These are phyloP conservation scores for Calephelis perditalis DNA, from an alignment of 2,888 invertebrate genomes.

Conservation along the genomic window DNA sequence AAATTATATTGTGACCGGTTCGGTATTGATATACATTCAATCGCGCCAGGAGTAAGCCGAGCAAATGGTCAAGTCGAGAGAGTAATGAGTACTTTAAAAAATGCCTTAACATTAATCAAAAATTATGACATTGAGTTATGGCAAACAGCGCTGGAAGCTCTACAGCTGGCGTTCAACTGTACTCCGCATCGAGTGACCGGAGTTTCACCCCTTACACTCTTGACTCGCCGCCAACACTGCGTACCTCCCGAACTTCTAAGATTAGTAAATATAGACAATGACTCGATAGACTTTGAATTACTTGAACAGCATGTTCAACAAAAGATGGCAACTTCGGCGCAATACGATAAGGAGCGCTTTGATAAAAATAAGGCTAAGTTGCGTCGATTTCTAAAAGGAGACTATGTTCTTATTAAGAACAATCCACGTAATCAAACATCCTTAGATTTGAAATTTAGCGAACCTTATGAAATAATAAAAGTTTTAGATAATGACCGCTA, in stretches of 20 bases:
- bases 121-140: constrained; percentile 32
- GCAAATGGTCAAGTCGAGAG: constrained; percentile 27
- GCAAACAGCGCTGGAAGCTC: constrained; percentile 27
- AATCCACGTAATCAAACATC: constrained; percentile 30
- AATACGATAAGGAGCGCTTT: constrained; percentile 27
- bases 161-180: constrained; percentile 34
- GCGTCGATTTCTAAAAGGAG: constrained; percentile 22
- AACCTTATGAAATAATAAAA: constrained; percentile 26
- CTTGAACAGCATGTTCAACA: constrained; percentile 26
- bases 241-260: constrained; percentile 29
- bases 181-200: constrained; percentile 29
- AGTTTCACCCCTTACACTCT: constrained; percentile 26
- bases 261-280: constrained; percentile 6
- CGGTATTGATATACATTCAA: constrained; percentile 26
- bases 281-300: constrained; percentile 21
- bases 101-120: constrained; percentile 29
- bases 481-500: constrained; percentile 30
- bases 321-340: constrained; percentile 22
- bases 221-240: constrained; percentile 27
- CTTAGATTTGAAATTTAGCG: constrained; percentile 28
- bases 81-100: constrained; percentile 29
- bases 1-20: constrained; percentile 25
- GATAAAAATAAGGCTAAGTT: constrained; percentile 24
- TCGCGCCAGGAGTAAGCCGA: constrained; percentile 25
- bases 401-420: constrained; percentile 26